phyloP scores from a whole-genome alignment of 2,113 vertebrate species.

The Maylandia zebra region DNA sequence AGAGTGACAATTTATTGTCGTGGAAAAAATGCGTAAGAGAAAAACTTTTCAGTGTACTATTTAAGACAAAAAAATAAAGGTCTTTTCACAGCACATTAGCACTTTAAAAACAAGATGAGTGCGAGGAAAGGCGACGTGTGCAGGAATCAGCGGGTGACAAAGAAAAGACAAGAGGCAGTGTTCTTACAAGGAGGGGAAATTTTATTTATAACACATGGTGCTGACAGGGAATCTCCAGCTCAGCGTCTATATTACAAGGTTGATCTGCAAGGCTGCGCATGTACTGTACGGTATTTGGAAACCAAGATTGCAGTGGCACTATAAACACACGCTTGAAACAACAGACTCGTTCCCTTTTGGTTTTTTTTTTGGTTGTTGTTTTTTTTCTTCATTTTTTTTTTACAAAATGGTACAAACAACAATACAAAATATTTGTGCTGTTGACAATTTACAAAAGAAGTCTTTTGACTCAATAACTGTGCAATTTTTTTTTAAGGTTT shows the following conservation, averaged over 20 bases:
- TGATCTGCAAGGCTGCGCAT: constrained; percentile 79
- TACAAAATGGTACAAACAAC: constrained; percentile 99
- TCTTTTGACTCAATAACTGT: constrained; percentile 72
- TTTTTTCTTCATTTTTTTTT: constrained; percentile 59
- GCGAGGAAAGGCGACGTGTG: neutral
- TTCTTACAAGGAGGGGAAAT: constrained; percentile 70
- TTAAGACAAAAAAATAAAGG: neutral
- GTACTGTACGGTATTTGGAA: constrained; percentile 74
- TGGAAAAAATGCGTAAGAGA: neutral
- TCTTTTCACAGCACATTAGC: neutral
- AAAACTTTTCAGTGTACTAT: neutral
- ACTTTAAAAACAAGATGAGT: neutral
- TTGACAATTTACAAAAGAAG: constrained; percentile 92
- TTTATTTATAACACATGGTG: constrained; percentile 79
- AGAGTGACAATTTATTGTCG: neutral
- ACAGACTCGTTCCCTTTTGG: constrained; percentile 67
- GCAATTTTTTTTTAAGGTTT: constrained; percentile 50
- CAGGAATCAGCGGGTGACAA: neutral
- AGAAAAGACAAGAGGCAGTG: constrained; percentile 31
- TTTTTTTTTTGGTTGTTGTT: neutral
- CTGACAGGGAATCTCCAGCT: constrained; percentile 67
- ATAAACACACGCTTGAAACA: constrained; percentile 85
- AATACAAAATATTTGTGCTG: constrained; percentile 99
- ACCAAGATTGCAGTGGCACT: constrained; percentile 83
- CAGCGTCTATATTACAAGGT: constrained; percentile 76